phyloP scores from a whole-genome alignment of 2,888 invertebrate genomes.

The Lomographa bimaculata region DNA sequence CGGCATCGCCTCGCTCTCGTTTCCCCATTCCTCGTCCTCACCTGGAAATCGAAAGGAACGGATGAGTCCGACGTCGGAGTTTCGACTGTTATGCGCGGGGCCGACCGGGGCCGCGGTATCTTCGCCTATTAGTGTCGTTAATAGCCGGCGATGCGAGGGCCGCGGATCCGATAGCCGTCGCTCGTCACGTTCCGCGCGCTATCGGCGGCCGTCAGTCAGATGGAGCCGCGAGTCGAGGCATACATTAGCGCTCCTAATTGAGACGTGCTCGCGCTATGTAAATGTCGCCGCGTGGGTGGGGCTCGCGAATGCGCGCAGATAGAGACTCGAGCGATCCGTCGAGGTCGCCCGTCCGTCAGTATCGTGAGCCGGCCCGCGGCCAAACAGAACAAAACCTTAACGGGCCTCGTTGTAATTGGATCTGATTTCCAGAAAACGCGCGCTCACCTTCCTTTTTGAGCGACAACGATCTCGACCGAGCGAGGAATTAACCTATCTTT shows the following conservation, averaged over 20 bases:
- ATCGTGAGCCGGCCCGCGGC: slow-evolving; percentile 67
- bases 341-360: slow-evolving; percentile 66
- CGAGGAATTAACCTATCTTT: slow-evolving; percentile 84
- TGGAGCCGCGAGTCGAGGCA: slow-evolving; percentile 78
- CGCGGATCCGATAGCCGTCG: slow-evolving; percentile 73
- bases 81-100: no score
- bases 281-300: slow-evolving; percentile 81
- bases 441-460: slow-evolving; percentile 80
- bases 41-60: slow-evolving; percentile 65
- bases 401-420: slow-evolving; percentile 81
- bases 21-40: slow-evolving; percentile 87
- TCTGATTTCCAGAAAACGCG: slow-evolving; percentile 83
- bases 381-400: slow-evolving; percentile 81
- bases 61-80: slow-evolving; percentile 17
- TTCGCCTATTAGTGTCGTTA: slow-evolving; percentile 74
- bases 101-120: slow-evolving; percentile 50
- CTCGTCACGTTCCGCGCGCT: slow-evolving; percentile 79
- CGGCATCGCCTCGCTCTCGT: slow-evolving; percentile 84
- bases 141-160: slow-evolving; percentile 68
- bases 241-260: slow-evolving; percentile 84
- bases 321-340: slow-evolving; percentile 60
- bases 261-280: slow-evolving; percentile 82
- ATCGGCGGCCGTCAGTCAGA: slow-evolving; percentile 79
- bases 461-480: slow-evolving; percentile 79
- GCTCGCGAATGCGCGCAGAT: slow-evolving; percentile 33